A percentile compares a stretch with the other conserved stretches of the same genome.
These are phyloP conservation scores for Amia ocellicauda DNA, from an alignment of 2,113 vertebrate species.

Conservation along the genomic window DNA sequence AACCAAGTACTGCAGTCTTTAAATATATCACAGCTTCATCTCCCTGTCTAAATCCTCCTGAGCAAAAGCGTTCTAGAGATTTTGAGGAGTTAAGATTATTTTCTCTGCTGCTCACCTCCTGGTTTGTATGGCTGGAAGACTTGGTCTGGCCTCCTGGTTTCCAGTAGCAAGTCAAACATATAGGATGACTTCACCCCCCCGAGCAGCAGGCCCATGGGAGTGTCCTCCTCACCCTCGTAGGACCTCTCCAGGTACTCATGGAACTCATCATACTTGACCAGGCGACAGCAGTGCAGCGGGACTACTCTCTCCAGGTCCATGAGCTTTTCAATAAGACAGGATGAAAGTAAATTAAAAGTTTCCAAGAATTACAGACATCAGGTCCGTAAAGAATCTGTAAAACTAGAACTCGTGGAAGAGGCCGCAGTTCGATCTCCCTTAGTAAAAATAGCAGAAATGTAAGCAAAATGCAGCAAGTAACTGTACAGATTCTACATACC, in stretches of 20 bases:
- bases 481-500: slow-evolving; percentile 52
- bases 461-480: too few relatives aligned
- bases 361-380: background rate
- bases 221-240: slow-evolving; percentile 92
- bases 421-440: too few relatives aligned
- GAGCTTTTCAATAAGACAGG: slow-evolving; percentile 57
- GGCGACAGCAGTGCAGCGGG: slow-evolving; percentile 86
- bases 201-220: slow-evolving; percentile 89
- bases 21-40: background rate
- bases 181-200: slow-evolving; percentile 97
- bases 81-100: too few relatives aligned
- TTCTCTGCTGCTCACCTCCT: slow-evolving; percentile 80
- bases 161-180: slow-evolving; percentile 95
- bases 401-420: too few relatives aligned
- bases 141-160: slow-evolving; percentile 87
- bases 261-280: slow-evolving; percentile 98
- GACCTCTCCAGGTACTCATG: slow-evolving; percentile 96
- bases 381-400: too few relatives aligned
- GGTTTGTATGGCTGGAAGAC: slow-evolving; percentile 94
- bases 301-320: slow-evolving; percentile 86
- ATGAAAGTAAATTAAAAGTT: slow-evolving; percentile 13
- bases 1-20: background rate
- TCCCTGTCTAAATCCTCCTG: too few relatives aligned
- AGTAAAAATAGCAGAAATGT: too few relatives aligned
- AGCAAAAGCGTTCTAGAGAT: too few relatives aligned